Base-by-base conservation (phyloP, 1,140 invertebrate species). In the Brachionus rotundiformis region DNA sequence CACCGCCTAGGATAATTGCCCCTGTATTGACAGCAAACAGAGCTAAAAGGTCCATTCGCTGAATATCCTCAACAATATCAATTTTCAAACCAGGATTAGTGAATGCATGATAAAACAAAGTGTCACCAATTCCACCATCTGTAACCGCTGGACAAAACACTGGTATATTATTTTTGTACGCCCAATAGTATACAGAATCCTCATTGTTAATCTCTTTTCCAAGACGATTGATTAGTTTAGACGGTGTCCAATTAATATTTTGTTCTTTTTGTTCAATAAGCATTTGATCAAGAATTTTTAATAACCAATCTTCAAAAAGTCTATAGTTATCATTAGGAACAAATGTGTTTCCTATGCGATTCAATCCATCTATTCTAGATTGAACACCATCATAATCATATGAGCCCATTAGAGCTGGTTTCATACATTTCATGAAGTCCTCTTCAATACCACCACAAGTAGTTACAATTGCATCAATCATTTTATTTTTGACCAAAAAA, bases 321-420 rank as follows among this genome's bases (percentile, higher is more conserved):
- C 96, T 98, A 88, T 99, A 99, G 89, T 99, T 99, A 84, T 96
- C 92, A 90, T 99, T 99, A 3, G 97, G 97, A 1, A 98, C 96
- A 33, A 99, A 89, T 31, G 99, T 90, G 89, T 99, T 99, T 31
- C 98, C 97, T 83, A 97, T 98, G 83, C 98, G 90, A 88, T 99
- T 99, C 36, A 99, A 93, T 7, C 96, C 97, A 83, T 92, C 91
- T 4, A 93, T 91, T 82, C 96, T 90, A n/a, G 97, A 89, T 44
- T 87, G 83, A 39, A 83, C 83, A 2, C 90, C 97, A 85, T 91
- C 91, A 73, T 98, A 89, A 86, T 92, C 88, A 88, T 98, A 98
- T 86, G 94, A 92, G 31, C 96, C 96, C 27, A 99, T 84, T 85
- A 93, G 97, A 0, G 96, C 98, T 7, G 95, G 94, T 3, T 93